phyloP scores from a whole-genome alignment of 2,797 vertebrate species.

The Eutrigla gurnardus region DNA sequence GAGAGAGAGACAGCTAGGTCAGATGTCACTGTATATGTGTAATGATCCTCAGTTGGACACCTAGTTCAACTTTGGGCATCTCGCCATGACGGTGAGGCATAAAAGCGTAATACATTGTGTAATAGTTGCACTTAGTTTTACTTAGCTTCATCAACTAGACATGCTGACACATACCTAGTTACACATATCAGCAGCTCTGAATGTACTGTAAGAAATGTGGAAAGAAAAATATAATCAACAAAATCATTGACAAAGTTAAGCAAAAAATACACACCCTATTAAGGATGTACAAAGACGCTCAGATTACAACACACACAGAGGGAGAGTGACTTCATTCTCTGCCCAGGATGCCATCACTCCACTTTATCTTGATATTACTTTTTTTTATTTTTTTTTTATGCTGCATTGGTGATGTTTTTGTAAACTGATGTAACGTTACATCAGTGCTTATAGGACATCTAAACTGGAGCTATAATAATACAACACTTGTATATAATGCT shows the following conservation, averaged over 20 bases:
- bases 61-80: conserved; percentile 65
- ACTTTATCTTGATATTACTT: too few species aligned
- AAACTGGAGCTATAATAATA: not conserved
- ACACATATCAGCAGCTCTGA: not conserved
- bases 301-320: too few species aligned
- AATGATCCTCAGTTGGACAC: conserved; percentile 71
- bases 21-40: conserved; percentile 75
- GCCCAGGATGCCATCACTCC: too few species aligned
- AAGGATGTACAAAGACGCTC: not conserved
- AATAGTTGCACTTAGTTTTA: conserved; percentile 24
- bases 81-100: conserved; percentile 45
- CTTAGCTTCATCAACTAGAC: not conserved
- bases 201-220: not conserved
- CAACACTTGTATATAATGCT: too few species aligned
- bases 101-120: conserved; percentile 19
- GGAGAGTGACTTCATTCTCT: too few species aligned
- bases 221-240: not conserved
- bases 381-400: too few species aligned
- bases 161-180: not conserved
- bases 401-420: not conserved
- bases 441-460: not conserved
- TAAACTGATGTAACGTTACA: too few species aligned
- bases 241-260: not conserved
- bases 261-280: not conserved
- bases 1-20: conserved; percentile 49